A percentile compares a stretch with the other conserved stretches of the same genome.
These are phyloP conservation scores for Morone saxatilis DNA, from an alignment of 2,113 vertebrate species.

Conservation along the genomic window DNA sequence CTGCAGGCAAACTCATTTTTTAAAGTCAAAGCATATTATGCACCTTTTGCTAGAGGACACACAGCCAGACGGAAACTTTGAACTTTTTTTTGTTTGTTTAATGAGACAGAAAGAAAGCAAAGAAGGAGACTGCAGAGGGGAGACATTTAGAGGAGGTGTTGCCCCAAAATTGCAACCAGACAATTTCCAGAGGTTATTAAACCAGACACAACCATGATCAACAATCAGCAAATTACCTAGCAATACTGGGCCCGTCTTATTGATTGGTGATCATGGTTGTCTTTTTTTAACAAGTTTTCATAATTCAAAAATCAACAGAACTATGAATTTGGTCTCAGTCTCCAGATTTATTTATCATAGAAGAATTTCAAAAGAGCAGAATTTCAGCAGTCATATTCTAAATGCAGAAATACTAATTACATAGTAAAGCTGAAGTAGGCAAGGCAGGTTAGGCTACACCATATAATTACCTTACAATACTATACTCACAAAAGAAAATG, in stretches of 20 bases:
- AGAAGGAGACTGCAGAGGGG: neutral
- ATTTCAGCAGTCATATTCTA: neutral
- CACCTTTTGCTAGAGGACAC: slow-evolving; percentile 15
- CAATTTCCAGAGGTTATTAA: neutral
- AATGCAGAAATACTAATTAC: neutral
- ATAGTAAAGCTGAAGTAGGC: neutral
- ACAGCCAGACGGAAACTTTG: neutral
- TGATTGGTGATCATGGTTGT: neutral
- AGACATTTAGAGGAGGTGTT: neutral
- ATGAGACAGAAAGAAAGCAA: neutral
- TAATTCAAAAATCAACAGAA: neutral
- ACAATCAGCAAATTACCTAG: neutral
- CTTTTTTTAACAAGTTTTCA: neutral
- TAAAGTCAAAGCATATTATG: neutral
- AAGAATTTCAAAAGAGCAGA: neutral
- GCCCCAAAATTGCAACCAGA: neutral
- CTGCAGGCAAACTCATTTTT: slow-evolving; percentile 11
- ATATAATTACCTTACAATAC: neutral
- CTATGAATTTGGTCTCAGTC: neutral
- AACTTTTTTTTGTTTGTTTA: neutral
- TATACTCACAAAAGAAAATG: too few species aligned
- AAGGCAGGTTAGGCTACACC: neutral
- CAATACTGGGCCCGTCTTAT: neutral
- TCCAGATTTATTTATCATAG: neutral
- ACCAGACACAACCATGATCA: neutral